phyloP scores from a whole-genome alignment of 2,113 vertebrate genomes.

The Camelus dromedarius region DNA sequence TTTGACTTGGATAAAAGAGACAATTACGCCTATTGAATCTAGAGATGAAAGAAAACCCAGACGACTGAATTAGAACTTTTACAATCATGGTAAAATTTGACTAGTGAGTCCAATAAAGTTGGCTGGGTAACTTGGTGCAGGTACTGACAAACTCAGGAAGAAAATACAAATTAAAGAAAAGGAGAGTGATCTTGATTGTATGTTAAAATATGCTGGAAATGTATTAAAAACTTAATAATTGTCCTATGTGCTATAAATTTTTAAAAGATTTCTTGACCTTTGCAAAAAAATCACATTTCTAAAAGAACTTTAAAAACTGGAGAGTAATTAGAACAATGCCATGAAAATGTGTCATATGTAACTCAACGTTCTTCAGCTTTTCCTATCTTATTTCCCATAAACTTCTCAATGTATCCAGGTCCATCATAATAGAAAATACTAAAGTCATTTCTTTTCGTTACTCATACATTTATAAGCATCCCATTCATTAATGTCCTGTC shows the following conservation, averaged over 20 bases:
- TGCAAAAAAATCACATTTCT: background rate
- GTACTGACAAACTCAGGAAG: background rate
- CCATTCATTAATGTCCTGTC: background rate
- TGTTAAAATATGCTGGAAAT: background rate
- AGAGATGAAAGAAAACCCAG: slow-evolving; percentile 42
- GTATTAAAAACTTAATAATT: background rate
- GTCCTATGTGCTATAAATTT: background rate
- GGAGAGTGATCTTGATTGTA: background rate
- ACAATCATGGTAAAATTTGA: background rate
- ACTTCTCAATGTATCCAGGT: background rate
- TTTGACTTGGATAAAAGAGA: slow-evolving; percentile 39
- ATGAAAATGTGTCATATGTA: background rate
- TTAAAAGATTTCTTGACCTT: background rate
- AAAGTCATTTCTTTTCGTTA: background rate
- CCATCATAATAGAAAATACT: background rate
- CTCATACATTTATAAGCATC: background rate
- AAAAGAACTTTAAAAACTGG: slow-evolving; percentile 34
- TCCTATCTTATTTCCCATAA: background rate
- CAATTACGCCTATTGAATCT: slow-evolving; percentile 37
- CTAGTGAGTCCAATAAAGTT: slow-evolving; percentile 28
- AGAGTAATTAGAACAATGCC: background rate
- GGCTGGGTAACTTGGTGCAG: background rate
- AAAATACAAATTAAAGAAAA: slow-evolving; percentile 33
- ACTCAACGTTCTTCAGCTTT: background rate
- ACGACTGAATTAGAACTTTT: slow-evolving; percentile 38